phyloP scores from a whole-genome alignment of 2,113 vertebrate genomes.

The Paradisaea rubra region DNA sequence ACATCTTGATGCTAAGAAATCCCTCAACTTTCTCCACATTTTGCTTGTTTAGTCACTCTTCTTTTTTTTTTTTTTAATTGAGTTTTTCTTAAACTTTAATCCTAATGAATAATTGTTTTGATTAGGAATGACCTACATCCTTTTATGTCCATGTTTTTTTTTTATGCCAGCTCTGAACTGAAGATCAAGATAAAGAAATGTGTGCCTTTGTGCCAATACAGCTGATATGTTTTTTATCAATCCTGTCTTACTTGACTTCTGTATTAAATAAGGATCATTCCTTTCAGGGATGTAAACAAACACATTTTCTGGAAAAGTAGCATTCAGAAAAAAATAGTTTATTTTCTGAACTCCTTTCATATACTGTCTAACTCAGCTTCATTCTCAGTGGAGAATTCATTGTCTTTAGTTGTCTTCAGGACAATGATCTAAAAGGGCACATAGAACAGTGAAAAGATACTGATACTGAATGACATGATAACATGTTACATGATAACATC shows the following conservation, averaged over 20 bases:
- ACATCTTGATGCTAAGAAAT: not conserved
- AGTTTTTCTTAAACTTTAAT: not conserved
- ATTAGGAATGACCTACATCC: not conserved
- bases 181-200: not conserved
- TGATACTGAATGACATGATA: not conserved
- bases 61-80: not conserved
- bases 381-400: not conserved
- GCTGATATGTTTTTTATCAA: not conserved
- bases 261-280: not conserved
- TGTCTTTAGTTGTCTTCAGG: not conserved
- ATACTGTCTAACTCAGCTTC: not conserved
- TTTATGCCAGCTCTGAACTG: not conserved
- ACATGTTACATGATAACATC: not conserved
- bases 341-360: not conserved
- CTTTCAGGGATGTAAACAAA: not conserved
- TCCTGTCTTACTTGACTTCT: not conserved
- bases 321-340: not conserved
- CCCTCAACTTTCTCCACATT: not conserved
- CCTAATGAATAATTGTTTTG: not conserved
- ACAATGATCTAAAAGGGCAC: not conserved
- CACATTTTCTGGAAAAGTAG: not conserved
- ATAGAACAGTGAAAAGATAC: not conserved
- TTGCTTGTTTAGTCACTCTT: not conserved
- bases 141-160: not conserved
- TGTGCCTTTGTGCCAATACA: not conserved